Evolutionary conservation across 2,797 vertebrate genomes (phyloP).

Genomic region (Pempheris klunzingeri): DNA sequence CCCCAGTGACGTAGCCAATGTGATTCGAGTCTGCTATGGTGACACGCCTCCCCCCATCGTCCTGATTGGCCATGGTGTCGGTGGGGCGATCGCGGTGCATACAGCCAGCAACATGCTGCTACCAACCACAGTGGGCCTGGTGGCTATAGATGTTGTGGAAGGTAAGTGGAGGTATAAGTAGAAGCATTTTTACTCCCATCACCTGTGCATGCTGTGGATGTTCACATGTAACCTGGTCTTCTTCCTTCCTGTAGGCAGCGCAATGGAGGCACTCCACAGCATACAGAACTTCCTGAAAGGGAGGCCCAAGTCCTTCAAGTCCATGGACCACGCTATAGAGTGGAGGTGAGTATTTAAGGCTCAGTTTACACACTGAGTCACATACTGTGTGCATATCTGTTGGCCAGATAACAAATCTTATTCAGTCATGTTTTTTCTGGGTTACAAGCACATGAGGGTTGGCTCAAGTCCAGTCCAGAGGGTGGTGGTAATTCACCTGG

Average conservation of each 20-base stretch:
- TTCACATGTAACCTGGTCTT: neutral
- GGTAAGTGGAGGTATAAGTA: conserved; percentile 58
- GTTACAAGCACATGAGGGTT: neutral
- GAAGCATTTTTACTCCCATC: neutral
- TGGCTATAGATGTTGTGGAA: conserved; percentile 80
- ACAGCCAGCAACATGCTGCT: conserved; percentile 66
- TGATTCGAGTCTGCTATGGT: conserved; percentile 75
- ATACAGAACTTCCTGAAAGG: conserved; percentile 82
- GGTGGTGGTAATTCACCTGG: neutral
- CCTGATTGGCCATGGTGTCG: conserved; percentile 79
- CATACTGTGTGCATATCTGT: neutral
- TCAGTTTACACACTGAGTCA: neutral
- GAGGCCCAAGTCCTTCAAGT: conserved; percentile 82
- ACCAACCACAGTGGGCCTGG: conserved; percentile 72
- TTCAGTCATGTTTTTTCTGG: neutral
- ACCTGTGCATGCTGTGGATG: too few relatives aligned
- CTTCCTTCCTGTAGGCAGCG: conserved; percentile 65
- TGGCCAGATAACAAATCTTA: neutral
- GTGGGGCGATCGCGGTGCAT: conserved; percentile 79
- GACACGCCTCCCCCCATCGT: conserved; percentile 76
- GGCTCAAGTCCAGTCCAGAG: neutral
- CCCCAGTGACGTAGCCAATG: conserved; percentile 78
- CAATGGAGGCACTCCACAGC: conserved; percentile 79
- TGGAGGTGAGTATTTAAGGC: conserved; percentile 73
- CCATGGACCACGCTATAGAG: conserved; percentile 81